Evolutionary conservation across 64 coral and sea anemone species (phyloP), one percentile per base, ranked within the genome.

Genomic region (Montipora capricornis): DNA sequence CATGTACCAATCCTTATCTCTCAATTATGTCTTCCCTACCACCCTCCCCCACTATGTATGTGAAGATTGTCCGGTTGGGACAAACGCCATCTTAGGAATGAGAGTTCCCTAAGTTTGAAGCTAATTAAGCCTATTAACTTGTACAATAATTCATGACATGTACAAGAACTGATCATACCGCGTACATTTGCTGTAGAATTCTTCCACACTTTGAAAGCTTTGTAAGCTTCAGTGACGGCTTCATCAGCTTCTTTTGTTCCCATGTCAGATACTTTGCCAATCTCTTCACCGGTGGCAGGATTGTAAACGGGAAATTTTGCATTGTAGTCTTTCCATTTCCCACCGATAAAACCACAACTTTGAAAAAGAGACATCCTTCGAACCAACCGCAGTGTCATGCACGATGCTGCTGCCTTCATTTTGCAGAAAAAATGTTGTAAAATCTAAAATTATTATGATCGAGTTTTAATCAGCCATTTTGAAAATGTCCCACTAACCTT

Each of bases 161-260:
- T 12, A 64, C 61, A 14, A 64, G 61, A 64, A 84, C 7, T 15
- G 37, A 46, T 50, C 47, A 17, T 45, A 55, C 49, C 49, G 60
- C 68, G 49, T 81, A 98, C 97, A 91, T 98, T 98, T 14, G 97
- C 92, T 2, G 97, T 91, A 19, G 59, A 80, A 71, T 93, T 91
- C 89, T 96, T 98, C 97, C 97, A 98, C 53, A 78, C 91, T 82
- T 84, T 67, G 68, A 98, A 98, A 12, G 94, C 97, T 77, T 92
- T 44, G 49, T 91, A 87, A 53, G 94, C 94, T 73, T 89, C 80
- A 20, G n/a, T 83, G 1, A 98, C 97, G 8, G 94, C 97, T 13
- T 91, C 55, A 1, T 83, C 83, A 10, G 91, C 94, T 9, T 98
- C 97, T 26, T 48, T 69, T 19, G 83, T 5, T 3, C 73, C 89